A percentile compares a stretch with the other conserved stretches of the same genome.
Evolutionary conservation across 1,140 invertebrate genomes (phyloP).

Genomic region (Portunus trituberculatus): DNA sequence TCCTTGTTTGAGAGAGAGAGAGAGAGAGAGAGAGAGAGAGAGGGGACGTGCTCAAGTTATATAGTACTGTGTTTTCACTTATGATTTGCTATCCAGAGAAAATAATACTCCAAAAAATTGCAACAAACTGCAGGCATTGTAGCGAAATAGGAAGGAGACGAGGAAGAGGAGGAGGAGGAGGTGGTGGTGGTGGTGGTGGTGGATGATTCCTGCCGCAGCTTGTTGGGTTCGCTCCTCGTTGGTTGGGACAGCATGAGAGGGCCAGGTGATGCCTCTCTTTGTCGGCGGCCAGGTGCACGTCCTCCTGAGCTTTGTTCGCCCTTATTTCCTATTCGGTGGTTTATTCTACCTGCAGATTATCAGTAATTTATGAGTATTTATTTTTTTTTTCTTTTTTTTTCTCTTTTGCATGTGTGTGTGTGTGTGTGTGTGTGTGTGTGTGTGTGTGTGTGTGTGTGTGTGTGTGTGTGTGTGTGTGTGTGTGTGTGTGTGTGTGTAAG

Average conservation of each 20-base stretch:
- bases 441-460: conserved; percentile 20
- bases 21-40: conserved; percentile 13
- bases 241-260: not conserved
- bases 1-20: not conserved
- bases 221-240: not conserved
- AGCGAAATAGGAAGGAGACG: not conserved
- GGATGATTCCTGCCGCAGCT: no score
- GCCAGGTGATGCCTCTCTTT: not conserved
- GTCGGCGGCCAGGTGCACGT: not conserved
- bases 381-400: not conserved
- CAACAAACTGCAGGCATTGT: no score
- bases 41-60: not conserved
- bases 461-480: conserved; percentile 1
- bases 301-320: not conserved
- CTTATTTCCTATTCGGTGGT: not conserved
- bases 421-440: conserved; percentile 20
- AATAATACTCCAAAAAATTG: no score
- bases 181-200: not conserved
- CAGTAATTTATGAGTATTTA: no score
- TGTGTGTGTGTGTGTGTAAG: not conserved
- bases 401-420: not conserved
- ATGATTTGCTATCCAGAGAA: not conserved
- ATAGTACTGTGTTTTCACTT: not conserved
- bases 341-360: no score
- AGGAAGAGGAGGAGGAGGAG: not conserved